phyloP scores from a whole-genome alignment of 2,113 vertebrate species.

The Stegostoma tigrinum region DNA sequence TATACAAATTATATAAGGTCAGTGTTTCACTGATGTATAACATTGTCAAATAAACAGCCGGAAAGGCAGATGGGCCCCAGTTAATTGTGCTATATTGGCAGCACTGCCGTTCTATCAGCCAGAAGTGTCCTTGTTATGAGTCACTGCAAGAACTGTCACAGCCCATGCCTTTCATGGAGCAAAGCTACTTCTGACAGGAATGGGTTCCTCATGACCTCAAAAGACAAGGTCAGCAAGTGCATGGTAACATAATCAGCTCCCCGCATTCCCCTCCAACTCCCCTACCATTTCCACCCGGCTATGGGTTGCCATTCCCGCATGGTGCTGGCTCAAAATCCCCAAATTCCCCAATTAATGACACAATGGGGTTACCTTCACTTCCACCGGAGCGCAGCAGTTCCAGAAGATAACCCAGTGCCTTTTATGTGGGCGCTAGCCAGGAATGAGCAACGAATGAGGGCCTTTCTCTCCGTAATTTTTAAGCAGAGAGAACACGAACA shows the following conservation, averaged over 20 bases:
- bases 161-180: background rate
- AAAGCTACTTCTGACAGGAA: conserved; percentile 3
- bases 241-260: background rate
- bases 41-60: conserved; percentile 31
- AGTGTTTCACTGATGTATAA: conserved; percentile 25
- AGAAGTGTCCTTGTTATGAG: conserved; percentile 10
- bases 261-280: background rate
- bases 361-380: background rate
- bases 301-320: background rate
- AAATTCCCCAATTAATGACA: background rate
- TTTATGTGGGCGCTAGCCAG: background rate
- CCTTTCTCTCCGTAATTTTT: background rate
- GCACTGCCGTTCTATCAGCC: background rate
- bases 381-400: background rate
- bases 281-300: background rate
- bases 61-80: conserved; percentile 33
- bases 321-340: background rate
- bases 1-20: conserved; percentile 28
- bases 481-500: background rate
- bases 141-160: conserved; percentile 26
- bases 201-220: background rate
- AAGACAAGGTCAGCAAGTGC: background rate
- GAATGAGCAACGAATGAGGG: background rate
- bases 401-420: background rate
- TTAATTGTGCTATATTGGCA: conserved; percentile 34